Evolutionary conservation across 1,140 invertebrate species (phyloP).

Genomic region (Harpegnathos saltator): DNA sequence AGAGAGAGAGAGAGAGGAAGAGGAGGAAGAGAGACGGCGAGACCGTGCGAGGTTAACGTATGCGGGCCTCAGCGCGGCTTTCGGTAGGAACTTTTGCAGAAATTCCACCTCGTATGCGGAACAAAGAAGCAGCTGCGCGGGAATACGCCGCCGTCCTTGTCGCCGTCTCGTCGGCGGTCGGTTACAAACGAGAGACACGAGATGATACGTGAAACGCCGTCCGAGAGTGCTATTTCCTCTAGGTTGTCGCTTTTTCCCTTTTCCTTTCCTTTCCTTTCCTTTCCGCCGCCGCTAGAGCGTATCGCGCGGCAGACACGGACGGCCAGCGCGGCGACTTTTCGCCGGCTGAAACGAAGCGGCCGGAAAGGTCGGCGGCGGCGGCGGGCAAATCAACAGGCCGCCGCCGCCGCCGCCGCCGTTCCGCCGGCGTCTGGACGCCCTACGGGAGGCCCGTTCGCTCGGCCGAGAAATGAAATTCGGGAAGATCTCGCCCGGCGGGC

Average conservation of each 20-base stretch:
- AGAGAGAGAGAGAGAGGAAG: not conserved
- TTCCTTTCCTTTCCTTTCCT: not conserved
- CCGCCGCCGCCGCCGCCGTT: too few species aligned
- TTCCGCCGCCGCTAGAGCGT: too few species aligned
- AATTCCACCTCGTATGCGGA: slow-evolving; percentile 43
- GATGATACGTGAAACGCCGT: slow-evolving; percentile 18
- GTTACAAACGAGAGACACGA: slow-evolving; percentile 66
- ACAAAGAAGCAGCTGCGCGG: not conserved
- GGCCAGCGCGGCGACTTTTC: too few species aligned
- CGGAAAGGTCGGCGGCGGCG: too few species aligned
- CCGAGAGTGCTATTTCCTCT: slow-evolving; percentile 41
- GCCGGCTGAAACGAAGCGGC: too few species aligned
- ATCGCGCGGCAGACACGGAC: too few species aligned
- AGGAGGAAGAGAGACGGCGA: slow-evolving; percentile 18
- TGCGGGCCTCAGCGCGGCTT: slow-evolving; percentile 33
- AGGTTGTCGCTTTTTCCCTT: slow-evolving; percentile 16
- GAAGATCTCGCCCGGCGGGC: slow-evolving; percentile 37
- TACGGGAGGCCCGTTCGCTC: too few species aligned
- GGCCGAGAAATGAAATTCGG: slow-evolving; percentile 23
- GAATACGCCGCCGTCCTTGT: slow-evolving; percentile 46
- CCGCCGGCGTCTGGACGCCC: too few species aligned
- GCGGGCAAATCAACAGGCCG: slow-evolving; percentile 58
- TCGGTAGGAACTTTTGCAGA: slow-evolving; percentile 63
- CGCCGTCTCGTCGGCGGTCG: slow-evolving; percentile 6
- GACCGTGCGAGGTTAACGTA: slow-evolving; percentile 39